phyloP scores from a whole-genome alignment of 2,888 invertebrate genomes.

The Sepioteuthis lessoniana region DNA sequence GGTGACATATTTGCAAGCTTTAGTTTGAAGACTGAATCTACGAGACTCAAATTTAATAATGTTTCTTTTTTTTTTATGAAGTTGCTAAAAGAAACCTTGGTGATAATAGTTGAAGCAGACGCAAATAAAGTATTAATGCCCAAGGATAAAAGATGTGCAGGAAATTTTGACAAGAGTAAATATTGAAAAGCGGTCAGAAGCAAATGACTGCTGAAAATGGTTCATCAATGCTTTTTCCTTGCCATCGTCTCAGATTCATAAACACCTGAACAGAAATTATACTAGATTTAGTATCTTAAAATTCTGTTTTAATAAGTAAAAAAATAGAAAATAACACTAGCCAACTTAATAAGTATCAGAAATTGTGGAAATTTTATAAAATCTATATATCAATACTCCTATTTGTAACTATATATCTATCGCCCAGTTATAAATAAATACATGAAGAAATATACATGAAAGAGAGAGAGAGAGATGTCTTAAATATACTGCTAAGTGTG shows the following conservation, averaged over 20 bases:
- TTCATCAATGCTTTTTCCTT: neutral
- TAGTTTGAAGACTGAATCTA: neutral
- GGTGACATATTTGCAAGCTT: slow-evolving; percentile 9
- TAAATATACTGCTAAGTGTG: no score
- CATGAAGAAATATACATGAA: no score
- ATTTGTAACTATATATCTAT: no score
- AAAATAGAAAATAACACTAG: no score
- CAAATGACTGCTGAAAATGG: neutral
- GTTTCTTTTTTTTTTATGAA: neutral
- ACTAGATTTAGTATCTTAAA: neutral
- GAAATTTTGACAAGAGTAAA: neutral
- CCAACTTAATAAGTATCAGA: no score
- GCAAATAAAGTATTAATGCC: neutral
- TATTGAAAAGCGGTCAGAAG: neutral
- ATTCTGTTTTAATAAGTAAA: neutral
- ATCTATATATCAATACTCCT: no score
- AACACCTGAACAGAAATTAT: neutral
- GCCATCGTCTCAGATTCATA: neutral
- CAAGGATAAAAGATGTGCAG: neutral
- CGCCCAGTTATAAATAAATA: no score
- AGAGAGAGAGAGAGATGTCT: no score
- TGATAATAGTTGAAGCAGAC: slow-evolving; percentile 8
- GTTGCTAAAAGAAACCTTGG: neutral
- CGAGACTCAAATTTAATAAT: slow-evolving; percentile 21
- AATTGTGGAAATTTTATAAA: no score